Evolutionary conservation across 2,797 vertebrate genomes (phyloP).

Genomic region (Telmatherina bonti): DNA sequence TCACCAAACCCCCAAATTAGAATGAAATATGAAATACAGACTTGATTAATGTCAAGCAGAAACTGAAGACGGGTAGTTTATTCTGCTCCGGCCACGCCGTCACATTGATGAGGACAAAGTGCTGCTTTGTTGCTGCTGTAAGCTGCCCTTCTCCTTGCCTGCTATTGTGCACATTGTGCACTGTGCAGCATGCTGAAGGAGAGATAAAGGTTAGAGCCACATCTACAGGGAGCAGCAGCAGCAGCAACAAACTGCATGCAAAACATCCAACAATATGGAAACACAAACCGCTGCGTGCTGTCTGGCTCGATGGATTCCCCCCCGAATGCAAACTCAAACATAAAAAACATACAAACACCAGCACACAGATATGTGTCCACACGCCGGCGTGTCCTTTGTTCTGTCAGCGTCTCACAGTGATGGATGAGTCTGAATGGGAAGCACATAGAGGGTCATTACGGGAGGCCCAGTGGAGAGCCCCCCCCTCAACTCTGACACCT

Average conservation of each 20-base stretch:
- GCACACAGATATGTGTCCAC: constrained; percentile 9
- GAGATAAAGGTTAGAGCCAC: constrained; percentile 78
- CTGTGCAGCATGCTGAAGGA: constrained; percentile 67
- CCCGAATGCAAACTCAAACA: constrained; percentile 8
- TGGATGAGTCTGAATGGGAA: constrained; percentile 63
- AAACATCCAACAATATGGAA: background rate
- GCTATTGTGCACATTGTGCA: constrained; percentile 45
- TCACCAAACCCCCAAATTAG: constrained; percentile 12
- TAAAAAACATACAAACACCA: background rate
- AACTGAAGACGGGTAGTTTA: constrained; percentile 42
- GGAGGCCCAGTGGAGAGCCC: constrained; percentile 34
- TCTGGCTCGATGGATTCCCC: background rate
- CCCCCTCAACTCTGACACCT: constrained; percentile 40
- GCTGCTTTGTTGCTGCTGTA: constrained; percentile 61
- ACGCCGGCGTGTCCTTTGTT: constrained; percentile 57
- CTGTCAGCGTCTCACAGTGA: constrained; percentile 55
- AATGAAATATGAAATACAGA: constrained; percentile 5
- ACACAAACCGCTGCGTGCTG: background rate
- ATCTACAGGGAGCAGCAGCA: constrained; percentile 63
- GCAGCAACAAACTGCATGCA: constrained; percentile 8
- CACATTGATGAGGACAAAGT: constrained; percentile 58
- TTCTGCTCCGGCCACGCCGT: constrained; percentile 54
- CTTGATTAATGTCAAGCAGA: constrained; percentile 43
- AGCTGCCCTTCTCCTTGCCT: constrained; percentile 46
- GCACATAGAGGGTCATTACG: constrained; percentile 64